A percentile compares a stretch with the other conserved stretches of the same genome.
Conservation (phyloP, 2,888 invertebrate species). For the Boloria euphrosyne region DNA sequence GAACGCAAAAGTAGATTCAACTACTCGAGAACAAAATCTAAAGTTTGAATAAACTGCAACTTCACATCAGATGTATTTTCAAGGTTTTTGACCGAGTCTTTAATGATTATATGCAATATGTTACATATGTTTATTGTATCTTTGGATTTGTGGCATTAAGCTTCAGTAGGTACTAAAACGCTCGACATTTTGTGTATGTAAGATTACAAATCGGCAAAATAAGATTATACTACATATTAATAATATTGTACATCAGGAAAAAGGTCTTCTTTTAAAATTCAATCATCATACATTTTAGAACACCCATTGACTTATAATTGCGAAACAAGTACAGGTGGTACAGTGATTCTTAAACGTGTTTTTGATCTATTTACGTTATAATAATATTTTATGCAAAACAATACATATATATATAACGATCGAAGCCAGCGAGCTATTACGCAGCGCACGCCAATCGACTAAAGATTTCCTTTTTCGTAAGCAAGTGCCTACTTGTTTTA, state of each 20-base stretch:
- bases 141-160: constrained; percentile 26
- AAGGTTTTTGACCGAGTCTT: constrained; percentile 24
- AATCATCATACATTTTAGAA: neutral
- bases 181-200: constrained; percentile 12
- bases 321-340: neutral
- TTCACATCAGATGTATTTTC: constrained; percentile 13
- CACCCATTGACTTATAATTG: neutral
- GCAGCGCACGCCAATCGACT: constrained; percentile 23
- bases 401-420: constrained; percentile 18
- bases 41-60: neutral
- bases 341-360: neutral
- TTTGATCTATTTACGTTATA: constrained; percentile 1
- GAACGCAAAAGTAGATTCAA: neutral
- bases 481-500: constrained; percentile 10
- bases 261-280: too few relatives aligned
- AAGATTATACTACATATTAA: neutral
- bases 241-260: too few relatives aligned
- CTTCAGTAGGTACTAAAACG: constrained; percentile 6
- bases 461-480: constrained; percentile 27
- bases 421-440: constrained; percentile 15
- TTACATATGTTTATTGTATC: constrained; percentile 19
- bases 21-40: neutral
- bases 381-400: constrained; percentile 19
- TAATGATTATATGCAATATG: constrained; percentile 15
- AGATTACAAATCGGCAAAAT: constrained; percentile 6